phyloP scores from a whole-genome alignment of 2,888 invertebrate species.

The Tipula lateralis region DNA sequence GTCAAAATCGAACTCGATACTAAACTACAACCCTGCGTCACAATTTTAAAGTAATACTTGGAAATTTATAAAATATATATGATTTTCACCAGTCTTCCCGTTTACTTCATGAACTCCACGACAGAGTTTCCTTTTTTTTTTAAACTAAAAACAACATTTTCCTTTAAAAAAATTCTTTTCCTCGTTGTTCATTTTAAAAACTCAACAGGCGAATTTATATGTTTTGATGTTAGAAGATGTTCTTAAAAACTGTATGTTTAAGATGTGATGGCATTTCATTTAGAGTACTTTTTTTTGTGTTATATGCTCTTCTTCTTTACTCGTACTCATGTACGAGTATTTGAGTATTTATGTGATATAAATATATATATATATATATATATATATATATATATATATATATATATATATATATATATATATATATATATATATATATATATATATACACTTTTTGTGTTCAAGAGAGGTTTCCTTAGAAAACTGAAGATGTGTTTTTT shows the following conservation, averaged over 20 bases:
- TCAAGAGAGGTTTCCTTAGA: not conserved
- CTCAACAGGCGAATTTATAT: constrained; percentile 1
- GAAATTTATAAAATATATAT: no score
- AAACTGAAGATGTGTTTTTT: not conserved
- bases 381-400: no score
- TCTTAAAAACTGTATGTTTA: not conserved
- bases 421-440: no score
- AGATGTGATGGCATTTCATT: not conserved
- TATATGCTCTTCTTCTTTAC: not conserved
- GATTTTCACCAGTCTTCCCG: not conserved
- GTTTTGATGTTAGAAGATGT: not conserved
- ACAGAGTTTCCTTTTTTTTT: not conserved
- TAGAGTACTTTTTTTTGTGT: not conserved
- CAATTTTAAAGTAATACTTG: no score
- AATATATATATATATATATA: no score
- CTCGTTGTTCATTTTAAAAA: not conserved
- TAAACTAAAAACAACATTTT: not conserved
- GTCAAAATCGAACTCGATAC: no score
- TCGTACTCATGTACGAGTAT: no score
- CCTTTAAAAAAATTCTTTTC: not conserved
- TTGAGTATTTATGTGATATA: no score
- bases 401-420: no score
- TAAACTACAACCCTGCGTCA: no score
- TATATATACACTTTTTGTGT: not conserved
- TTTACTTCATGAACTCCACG: not conserved